Percentiles rank a stretch among this genome's conserved stretches.
Conservation (phyloP, 2,113 vertebrate genomes). For the Nothobranchius kuhntae region DNA sequence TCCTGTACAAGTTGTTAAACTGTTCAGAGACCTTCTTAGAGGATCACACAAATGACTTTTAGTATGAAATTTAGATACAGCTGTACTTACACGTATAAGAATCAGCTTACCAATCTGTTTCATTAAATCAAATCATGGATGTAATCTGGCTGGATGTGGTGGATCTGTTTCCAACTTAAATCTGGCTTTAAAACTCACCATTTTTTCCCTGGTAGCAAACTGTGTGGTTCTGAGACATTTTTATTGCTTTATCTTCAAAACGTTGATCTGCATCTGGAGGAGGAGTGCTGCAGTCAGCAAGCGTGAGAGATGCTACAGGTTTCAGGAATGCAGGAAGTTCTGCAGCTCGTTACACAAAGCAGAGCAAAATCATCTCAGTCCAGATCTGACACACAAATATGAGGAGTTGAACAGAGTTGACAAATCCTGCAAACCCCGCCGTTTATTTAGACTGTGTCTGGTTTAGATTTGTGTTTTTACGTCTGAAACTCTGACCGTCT, state of each 20-base stretch:
- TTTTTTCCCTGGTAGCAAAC: too few relatives aligned
- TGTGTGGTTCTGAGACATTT: too few relatives aligned
- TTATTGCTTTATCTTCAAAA: too few relatives aligned
- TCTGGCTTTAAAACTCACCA: too few relatives aligned
- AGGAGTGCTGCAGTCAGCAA: too few relatives aligned
- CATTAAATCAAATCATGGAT: neutral
- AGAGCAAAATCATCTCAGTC: conserved; percentile 23
- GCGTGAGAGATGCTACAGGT: neutral
- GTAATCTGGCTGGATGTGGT: neutral
- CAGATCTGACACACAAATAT: neutral
- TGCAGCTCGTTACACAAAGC: conserved; percentile 28
- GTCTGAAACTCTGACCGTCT: neutral
- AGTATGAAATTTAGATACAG: neutral
- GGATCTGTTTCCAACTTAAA: too few relatives aligned
- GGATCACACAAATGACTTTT: neutral
- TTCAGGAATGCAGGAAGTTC: conserved; percentile 53
- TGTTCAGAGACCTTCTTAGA: neutral
- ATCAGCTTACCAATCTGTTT: too few relatives aligned
- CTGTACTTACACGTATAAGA: too few relatives aligned
- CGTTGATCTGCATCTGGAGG: too few relatives aligned
- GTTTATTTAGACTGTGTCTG: too few relatives aligned
- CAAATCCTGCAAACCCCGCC: too few relatives aligned
- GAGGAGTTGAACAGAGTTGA: too few relatives aligned
- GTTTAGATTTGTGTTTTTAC: conserved; percentile 23
- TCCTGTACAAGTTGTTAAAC: neutral